Conservation (phyloP, 2,113 vertebrate species). For the Lasiurus cinereus region DNA sequence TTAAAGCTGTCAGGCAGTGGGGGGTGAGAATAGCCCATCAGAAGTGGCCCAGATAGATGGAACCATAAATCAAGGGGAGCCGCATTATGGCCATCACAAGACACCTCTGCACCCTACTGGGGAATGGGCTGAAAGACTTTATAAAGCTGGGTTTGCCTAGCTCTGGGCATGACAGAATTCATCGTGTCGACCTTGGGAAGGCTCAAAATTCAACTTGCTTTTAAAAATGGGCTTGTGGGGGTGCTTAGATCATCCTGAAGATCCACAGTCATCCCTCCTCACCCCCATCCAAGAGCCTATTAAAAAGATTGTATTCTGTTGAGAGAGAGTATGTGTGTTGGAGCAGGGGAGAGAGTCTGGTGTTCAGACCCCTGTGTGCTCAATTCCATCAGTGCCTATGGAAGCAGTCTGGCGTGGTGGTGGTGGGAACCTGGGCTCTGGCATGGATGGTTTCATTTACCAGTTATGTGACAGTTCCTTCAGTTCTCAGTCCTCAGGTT, state of each 20-base stretch:
- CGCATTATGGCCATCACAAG: slow-evolving; percentile 71
- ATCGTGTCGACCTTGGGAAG: slow-evolving; percentile 60
- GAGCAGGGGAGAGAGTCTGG: not conserved
- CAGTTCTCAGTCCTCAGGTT: not conserved
- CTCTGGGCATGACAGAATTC: slow-evolving; percentile 67
- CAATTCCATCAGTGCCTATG: not conserved
- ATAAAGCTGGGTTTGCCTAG: slow-evolving; percentile 76
- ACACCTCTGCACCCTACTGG: slow-evolving; percentile 71
- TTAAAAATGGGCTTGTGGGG: slow-evolving; percentile 57
- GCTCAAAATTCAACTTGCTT: slow-evolving; percentile 65
- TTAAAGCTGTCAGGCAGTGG: slow-evolving; percentile 84
- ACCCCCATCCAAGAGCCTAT: not conserved
- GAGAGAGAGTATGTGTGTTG: not conserved
- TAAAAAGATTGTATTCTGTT: not conserved
- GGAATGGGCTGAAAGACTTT: slow-evolving; percentile 70
- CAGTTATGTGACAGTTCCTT: not conserved
- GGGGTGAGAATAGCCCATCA: slow-evolving; percentile 68
- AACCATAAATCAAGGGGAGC: slow-evolving; percentile 81
- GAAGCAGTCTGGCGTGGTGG: not conserved
- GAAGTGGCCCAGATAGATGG: slow-evolving; percentile 76
- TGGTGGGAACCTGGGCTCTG: not conserved
- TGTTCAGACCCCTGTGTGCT: not conserved
- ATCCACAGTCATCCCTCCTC: slow-evolving; percentile 40
- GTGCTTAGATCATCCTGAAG: slow-evolving; percentile 57
- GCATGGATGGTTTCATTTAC: not conserved